Conservation (phyloP, 2,113 vertebrate species). For the Ardeotis arabs region DNA sequence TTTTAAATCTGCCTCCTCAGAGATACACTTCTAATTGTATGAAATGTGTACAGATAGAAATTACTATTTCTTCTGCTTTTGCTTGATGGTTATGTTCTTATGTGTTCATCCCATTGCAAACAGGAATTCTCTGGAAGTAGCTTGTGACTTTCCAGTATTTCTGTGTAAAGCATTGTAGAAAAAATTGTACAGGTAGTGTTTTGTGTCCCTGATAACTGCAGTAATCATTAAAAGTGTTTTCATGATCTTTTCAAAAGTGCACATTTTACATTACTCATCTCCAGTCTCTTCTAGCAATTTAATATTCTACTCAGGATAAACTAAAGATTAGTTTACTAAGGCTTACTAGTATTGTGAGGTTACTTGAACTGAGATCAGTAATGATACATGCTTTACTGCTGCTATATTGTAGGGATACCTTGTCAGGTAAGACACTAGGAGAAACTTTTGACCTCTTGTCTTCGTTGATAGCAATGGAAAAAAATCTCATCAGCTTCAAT, state of each 20-base stretch:
- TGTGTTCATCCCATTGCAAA: background rate
- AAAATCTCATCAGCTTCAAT: background rate
- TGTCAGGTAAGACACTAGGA: background rate
- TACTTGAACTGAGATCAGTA: background rate
- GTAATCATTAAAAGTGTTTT: background rate
- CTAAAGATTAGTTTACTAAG: background rate
- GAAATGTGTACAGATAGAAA: background rate
- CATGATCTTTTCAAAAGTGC: background rate
- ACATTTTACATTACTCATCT: background rate
- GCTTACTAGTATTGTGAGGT: background rate
- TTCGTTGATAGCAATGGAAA: background rate
- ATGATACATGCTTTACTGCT: background rate
- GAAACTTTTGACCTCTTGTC: background rate
- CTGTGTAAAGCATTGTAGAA: background rate
- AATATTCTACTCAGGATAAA: background rate
- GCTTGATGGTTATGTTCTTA: background rate
- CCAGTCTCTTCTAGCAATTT: background rate
- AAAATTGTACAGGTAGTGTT: background rate
- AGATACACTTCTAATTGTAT: background rate
- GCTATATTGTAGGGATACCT: fast-evolving
- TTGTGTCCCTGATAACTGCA: background rate
- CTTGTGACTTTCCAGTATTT: background rate
- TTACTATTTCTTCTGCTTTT: background rate
- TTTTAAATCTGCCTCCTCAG: background rate
- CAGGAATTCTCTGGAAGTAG: background rate